Base-by-base conservation (phyloP, 2,797 vertebrate species). In the Telmatherina bonti region DNA sequence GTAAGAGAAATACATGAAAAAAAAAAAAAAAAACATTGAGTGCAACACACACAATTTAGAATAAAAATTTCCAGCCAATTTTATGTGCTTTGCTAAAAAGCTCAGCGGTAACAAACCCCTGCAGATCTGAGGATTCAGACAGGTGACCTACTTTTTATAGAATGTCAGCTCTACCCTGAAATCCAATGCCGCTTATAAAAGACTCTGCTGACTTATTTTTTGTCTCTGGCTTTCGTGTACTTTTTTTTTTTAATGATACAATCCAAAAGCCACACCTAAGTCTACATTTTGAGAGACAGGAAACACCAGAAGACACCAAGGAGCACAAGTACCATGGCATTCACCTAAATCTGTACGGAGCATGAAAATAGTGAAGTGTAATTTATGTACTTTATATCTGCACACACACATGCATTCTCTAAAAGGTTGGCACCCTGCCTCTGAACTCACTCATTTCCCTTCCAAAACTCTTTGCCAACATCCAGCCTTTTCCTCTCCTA, bases 371-470 rank as follows among this genome's bases (percentile, higher is more conserved):
- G 22, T 64, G 56, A 12, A 22, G 6, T 55, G 63, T 20, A 2
- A 51, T 76, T 63, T 68, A 4, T 54, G 63, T 16, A 4, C 55
- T 76, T 63, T 67, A 57, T 35, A 41, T 57, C 27, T 51, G 68
- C 38, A 49, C 43, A 82, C 24, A 74, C 26, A 41, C 22, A 65
- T 53, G 41, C 16, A 63, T 60, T 75, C 18, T 59, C 49, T 81
- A 26, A 79, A 83, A 71, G 8, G 45, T 38, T 87, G 81, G 76
- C 81, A 60, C 27, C 72, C 66, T 76, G 61, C 81, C 78, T 64
- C 31, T 62, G 53, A 35, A 29, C 72, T 83, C 67, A 62, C 72
- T 83, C 67, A 62, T 62, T 89, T 79, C 72, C 70, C 38, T 62
- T 65, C 49, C 58, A 59, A 26, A 61, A 49, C 49, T 52, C 56